Evolutionary conservation across 2,113 vertebrate species (phyloP).

Genomic region (Oxygymnocypris stewartii): DNA sequence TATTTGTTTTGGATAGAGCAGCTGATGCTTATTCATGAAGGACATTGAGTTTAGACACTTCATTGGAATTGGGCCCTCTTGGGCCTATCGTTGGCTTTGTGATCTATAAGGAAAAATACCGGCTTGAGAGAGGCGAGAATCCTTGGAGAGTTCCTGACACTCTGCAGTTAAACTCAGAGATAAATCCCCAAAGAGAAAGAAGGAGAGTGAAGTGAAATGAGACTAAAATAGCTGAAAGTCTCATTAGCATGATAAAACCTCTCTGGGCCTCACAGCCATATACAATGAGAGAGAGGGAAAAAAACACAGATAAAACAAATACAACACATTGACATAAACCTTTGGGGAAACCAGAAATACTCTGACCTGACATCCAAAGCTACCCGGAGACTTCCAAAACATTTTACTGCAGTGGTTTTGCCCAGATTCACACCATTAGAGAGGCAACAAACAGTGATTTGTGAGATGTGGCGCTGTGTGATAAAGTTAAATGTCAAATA

Average conservation of each 20-base stretch:
- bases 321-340: not conserved
- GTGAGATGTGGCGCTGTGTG: not conserved
- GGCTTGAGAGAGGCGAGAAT: slow-evolving; percentile 17
- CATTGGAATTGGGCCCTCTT: slow-evolving; percentile 23
- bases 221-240: slow-evolving; percentile 24
- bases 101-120: not conserved
- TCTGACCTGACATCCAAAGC: not conserved
- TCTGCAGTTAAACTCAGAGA: slow-evolving; percentile 29
- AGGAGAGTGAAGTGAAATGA: not conserved
- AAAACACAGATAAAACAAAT: not conserved
- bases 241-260: slow-evolving; percentile 27
- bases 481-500: slow-evolving; percentile 12
- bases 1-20: slow-evolving; percentile 1
- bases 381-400: not conserved
- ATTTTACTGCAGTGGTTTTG: not conserved
- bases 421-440: not conserved
- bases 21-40: slow-evolving; percentile 20
- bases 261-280: not conserved
- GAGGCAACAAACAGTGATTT: not conserved
- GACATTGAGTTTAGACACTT: not conserved
- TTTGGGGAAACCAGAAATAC: not conserved
- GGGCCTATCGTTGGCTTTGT: not conserved
- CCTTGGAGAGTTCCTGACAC: slow-evolving; percentile 21
- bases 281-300: not conserved
- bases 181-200: slow-evolving; percentile 19